Evolutionary conservation across 2,888 invertebrate species (phyloP).

Genomic region (Euplagia quadripunctaria): DNA sequence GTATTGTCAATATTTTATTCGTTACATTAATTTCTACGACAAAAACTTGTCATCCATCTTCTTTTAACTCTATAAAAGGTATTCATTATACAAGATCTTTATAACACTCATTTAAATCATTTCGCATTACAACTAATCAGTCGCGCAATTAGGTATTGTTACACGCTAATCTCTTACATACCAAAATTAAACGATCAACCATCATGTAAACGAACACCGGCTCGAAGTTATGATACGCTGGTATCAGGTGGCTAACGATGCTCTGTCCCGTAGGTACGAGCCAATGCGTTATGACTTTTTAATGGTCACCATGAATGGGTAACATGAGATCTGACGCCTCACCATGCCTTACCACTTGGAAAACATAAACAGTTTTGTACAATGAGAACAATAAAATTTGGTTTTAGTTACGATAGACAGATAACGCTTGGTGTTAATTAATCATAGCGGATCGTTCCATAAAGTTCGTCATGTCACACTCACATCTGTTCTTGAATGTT

Average conservation of each 20-base stretch:
- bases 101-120: conserved; percentile 20
- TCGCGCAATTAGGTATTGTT: conserved; percentile 53
- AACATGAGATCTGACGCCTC: conserved; percentile 78
- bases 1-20: background rate
- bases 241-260: conserved; percentile 84
- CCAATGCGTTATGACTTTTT: conserved; percentile 78
- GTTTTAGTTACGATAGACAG: conserved; percentile 70
- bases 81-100: background rate
- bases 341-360: conserved; percentile 60
- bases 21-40: background rate
- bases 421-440: conserved; percentile 53
- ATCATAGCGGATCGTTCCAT: conserved; percentile 49
- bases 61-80: background rate
- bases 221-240: conserved; percentile 74
- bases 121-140: conserved; percentile 45
- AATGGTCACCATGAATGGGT: conserved; percentile 85
- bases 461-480: conserved; percentile 37
- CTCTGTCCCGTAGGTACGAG: conserved; percentile 83
- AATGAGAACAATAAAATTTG: conserved; percentile 77
- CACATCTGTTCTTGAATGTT: conserved; percentile 18
- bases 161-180: conserved; percentile 60
- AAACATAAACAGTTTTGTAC: conserved; percentile 80
- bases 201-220: conserved; percentile 55
- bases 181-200: conserved; percentile 67
- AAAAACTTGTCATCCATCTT: background rate